Evolutionary conservation across 1,140 invertebrate species (phyloP).

Genomic region (Augochlora pura): DNA sequence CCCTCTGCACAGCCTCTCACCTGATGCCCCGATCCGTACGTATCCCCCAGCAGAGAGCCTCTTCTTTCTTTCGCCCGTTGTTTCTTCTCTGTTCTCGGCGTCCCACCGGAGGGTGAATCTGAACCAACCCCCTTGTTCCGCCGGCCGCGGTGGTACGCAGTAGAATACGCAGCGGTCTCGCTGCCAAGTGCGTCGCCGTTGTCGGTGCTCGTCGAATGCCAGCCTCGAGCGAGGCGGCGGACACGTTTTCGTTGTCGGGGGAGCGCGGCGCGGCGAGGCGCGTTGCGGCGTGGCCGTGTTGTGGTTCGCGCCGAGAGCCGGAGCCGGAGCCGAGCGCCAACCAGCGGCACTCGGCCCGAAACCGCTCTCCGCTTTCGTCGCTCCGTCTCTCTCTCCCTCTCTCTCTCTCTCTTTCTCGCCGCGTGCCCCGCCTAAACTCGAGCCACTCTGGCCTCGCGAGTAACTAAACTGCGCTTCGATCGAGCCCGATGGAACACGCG

Average conservation of each 20-base stretch:
- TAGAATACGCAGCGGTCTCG: neutral
- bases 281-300: slow-evolving; percentile 31
- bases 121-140: too few species aligned
- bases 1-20: neutral
- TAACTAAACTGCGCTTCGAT: neutral
- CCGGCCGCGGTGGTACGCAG: too few species aligned
- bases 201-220: neutral
- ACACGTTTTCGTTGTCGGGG: neutral
- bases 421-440: slow-evolving; percentile 9
- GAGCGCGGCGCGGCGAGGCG: slow-evolving; percentile 21
- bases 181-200: neutral
- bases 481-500: too few species aligned
- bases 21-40: neutral
- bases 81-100: too few species aligned
- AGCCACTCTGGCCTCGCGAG: neutral
- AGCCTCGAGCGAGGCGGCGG: neutral
- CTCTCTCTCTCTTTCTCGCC: too few species aligned
- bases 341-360: too few species aligned
- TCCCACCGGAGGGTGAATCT: too few species aligned
- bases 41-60: neutral
- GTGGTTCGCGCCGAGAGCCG: neutral
- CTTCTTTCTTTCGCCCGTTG: neutral
- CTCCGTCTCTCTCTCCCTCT: too few species aligned
- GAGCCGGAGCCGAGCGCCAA: too few species aligned
- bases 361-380: too few species aligned